phyloP scores from a whole-genome alignment of 2,888 invertebrate species.

The Trachelus stipa region DNA sequence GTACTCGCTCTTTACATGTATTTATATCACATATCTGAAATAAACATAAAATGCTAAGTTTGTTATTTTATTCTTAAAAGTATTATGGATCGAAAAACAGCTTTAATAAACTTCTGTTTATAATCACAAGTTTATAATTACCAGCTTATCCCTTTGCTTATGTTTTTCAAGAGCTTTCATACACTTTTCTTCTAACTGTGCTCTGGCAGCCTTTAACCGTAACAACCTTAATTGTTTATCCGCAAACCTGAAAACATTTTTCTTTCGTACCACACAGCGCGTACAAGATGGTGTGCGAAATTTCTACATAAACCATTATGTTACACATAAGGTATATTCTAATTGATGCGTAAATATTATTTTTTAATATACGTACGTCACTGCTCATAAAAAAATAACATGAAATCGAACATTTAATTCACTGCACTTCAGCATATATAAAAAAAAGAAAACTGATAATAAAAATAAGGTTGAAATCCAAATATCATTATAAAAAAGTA shows the following conservation, averaged over 20 bases:
- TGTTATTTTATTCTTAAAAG: slow-evolving; percentile 15
- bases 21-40: slow-evolving; percentile 72
- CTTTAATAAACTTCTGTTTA: background rate
- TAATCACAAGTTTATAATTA: slow-evolving; percentile 30
- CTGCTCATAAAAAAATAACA: slow-evolving; percentile 6
- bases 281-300: background rate
- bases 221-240: slow-evolving; percentile 74
- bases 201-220: slow-evolving; percentile 71
- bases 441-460: no score
- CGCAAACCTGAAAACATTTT: slow-evolving; percentile 68
- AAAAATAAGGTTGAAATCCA: background rate
- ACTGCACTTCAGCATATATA: background rate
- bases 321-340: slow-evolving; percentile 2
- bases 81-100: background rate
- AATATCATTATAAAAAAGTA: background rate
- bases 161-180: slow-evolving; percentile 67
- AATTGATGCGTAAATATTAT: background rate
- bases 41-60: slow-evolving; percentile 23
- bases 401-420: slow-evolving; percentile 9
- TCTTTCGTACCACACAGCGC: background rate
- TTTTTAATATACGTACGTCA: background rate
- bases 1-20: slow-evolving; percentile 71
- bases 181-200: slow-evolving; percentile 71
- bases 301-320: background rate
- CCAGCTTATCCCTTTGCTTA: slow-evolving; percentile 63